Conservation (phyloP, 53 echinoderm and acorn worm species). For the Zoroaster sp. region DNA sequence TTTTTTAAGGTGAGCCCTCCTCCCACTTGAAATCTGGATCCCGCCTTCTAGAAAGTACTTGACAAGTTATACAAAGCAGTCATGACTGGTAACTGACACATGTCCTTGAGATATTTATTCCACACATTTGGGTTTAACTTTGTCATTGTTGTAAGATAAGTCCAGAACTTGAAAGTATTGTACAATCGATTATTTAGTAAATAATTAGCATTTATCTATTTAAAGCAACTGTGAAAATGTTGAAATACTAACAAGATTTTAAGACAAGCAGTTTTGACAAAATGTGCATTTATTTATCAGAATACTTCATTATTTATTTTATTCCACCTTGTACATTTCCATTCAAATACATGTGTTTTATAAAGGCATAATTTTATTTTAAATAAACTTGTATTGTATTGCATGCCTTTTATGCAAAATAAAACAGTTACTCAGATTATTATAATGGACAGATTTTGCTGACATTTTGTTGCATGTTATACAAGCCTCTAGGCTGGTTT, state of each 20-base stretch:
- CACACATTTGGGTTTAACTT: too few species aligned
- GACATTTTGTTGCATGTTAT: background rate
- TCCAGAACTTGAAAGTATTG: background rate
- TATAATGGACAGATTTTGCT: background rate
- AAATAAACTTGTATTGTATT: background rate
- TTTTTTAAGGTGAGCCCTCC: too few species aligned
- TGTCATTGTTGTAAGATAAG: background rate
- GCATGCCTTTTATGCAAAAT: constrained; percentile 25
- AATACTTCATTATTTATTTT: constrained; percentile 27
- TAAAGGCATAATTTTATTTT: background rate
- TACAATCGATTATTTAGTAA: background rate
- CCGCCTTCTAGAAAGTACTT: too few species aligned
- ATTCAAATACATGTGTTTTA: background rate
- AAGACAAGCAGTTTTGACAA: background rate
- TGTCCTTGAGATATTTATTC: too few species aligned
- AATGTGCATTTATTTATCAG: constrained; percentile 29
- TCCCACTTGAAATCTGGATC: too few species aligned
- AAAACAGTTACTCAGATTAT: background rate
- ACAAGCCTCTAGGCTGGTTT: too few species aligned
- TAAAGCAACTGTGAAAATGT: background rate
- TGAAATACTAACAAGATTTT: background rate
- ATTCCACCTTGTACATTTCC: constrained; percentile 19
- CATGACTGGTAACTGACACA: too few species aligned
- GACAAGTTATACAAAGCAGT: too few species aligned
- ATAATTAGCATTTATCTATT: background rate